Percentiles rank a stretch among this genome's conserved stretches.
Evolutionary conservation across 2,113 vertebrate genomes (phyloP).

Genomic region (Vanacampus margaritifer): DNA sequence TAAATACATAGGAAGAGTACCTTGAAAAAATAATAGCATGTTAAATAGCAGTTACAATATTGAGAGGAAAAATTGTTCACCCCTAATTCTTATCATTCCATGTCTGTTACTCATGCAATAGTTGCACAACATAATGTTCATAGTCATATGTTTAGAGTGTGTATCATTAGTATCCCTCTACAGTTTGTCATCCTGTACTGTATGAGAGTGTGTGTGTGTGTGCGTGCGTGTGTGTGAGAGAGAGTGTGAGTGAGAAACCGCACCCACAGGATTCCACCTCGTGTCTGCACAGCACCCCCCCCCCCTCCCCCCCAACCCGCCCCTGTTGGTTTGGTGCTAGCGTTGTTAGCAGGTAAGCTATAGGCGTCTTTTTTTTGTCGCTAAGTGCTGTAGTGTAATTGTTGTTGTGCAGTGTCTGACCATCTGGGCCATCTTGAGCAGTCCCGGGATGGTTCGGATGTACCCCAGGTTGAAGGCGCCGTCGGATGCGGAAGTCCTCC

Average conservation of each 20-base stretch:
- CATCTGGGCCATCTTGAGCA: constrained; percentile 71
- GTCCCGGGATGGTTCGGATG: constrained; percentile 61
- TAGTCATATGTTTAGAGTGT: too few species aligned
- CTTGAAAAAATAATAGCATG: too few species aligned
- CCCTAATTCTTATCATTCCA: too few species aligned
- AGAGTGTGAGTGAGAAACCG: background rate
- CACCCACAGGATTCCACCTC: background rate
- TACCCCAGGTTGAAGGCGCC: constrained; percentile 59
- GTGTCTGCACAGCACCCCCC: background rate
- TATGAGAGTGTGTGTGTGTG: background rate
- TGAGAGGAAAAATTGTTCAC: too few species aligned
- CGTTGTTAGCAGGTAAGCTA: background rate
- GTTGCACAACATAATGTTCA: too few species aligned
- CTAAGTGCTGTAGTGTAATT: background rate
- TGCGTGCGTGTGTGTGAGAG: background rate
- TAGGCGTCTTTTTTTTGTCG: background rate
- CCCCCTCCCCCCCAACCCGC: background rate
- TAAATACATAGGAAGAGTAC: too few species aligned
- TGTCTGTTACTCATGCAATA: too few species aligned
- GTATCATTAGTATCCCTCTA: too few species aligned
- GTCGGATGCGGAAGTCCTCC: constrained; percentile 46
- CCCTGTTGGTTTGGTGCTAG: background rate
- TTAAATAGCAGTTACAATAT: too few species aligned
- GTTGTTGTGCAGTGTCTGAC: constrained; percentile 43
- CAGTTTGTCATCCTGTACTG: background rate